Evolutionary conservation across 2,113 vertebrate species (phyloP), one percentile per base, ranked within the genome.

Genomic region (Tiliqua scincoides): DNA sequence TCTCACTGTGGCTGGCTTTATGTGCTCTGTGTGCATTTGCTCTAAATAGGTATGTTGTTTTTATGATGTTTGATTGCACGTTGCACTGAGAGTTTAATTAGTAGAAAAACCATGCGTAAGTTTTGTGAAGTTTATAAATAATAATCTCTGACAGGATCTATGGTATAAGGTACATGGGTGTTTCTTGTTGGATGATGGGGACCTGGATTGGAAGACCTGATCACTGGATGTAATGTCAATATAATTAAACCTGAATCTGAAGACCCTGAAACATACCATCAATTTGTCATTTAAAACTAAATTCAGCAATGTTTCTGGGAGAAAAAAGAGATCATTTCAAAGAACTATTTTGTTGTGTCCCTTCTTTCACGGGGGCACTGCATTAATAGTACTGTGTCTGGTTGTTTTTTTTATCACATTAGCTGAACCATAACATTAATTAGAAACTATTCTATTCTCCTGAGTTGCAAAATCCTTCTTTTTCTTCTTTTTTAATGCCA

Each of bases 341-440:
- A 43, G 43, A 76, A 48, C 35, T 27, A 8, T 57, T 87, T 3
- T 30, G 12, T 67, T 75, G 5, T 89, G 82, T 17, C 72, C 2
- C 79, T 63, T 6, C 70, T 87, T 32, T 80, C 48, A 9, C 2
- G 62, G 52, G 0, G 0, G 80, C 90, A 65, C 68, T 86, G 84
- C 75, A 83, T 76, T 89, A 79, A n/a, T 40, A 43, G 10, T n/a
- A 76, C 20, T 68, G 32, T 68, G 32, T 27, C 23, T 83, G 37
- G 0, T 9, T 88, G 32, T 88, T 30, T 40, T 48, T n/a, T 93
- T 85, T 83, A 87, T 43, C 86, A 89, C 25, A 35, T 82, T 7
- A 48, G 9, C 78, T 59, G 57, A 84, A 79, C 80, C 73, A 74
- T 89, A 81, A 72, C 89, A 85, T 87, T 92, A 88, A 80, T 37